Base-by-base conservation (phyloP, 2,797 vertebrate genomes). In the Staurois parvus region DNA sequence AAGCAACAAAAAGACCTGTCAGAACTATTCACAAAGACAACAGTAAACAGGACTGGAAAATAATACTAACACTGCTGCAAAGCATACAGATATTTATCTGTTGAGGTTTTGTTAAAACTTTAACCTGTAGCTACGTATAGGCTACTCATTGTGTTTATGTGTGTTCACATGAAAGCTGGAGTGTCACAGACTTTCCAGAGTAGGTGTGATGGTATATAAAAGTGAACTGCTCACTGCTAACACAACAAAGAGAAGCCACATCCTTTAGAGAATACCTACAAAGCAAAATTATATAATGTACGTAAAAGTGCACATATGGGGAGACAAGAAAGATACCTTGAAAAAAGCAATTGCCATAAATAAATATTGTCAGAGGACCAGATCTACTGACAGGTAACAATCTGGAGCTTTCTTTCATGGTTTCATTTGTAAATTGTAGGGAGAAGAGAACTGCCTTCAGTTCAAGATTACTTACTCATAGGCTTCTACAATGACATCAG, bases 131-230 rank as follows among this genome's bases (percentile, higher is more conserved):
- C 34, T 76, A 48, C 67, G 66, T 29, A 78, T 73, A 78, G 67
- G 85, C 72, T 78, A 83, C 26, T 76, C 19, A 42, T 76, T 68
- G 37, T 76, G 75, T 64, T 81, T 66, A 70, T 70, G 28, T 13
- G 56, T 34, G 9, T 37, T 75, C 26, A 74, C 59, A 70, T 76
- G 29, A 75, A 69, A 85, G 52, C 84, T 91, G 91, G 91, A 92
- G 90, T 93, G 94, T 75, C 88, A 94, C 92, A 94, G 82, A 93
- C 93, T 99, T 99, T 99, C 97, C 98, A 96, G 95, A 96, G 98
- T 98, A 98, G 98, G 98, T 96, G 98, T 96, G 24, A 11, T 86
- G 89, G 84, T 89, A 93, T 52, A 52, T 19, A 52, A 52, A 90
- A 93, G 92, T 90, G 89, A 92, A 90, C 90, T 92, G 83, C 89